phyloP scores from a whole-genome alignment of 2,113 vertebrate genomes.

The Herpetotheres cachinnans region DNA sequence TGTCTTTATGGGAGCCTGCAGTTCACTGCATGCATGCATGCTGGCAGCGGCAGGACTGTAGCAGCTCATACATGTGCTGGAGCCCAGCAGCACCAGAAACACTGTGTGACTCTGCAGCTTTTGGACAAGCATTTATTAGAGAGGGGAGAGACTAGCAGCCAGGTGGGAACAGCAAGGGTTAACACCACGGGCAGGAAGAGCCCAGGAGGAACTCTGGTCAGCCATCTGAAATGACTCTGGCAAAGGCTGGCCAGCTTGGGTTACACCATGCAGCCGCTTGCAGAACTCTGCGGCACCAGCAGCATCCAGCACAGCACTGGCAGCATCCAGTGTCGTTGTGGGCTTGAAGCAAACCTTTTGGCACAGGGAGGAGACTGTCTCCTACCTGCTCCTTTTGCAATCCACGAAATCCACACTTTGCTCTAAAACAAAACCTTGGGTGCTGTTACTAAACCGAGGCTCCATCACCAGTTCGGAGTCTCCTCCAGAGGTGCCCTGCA shows the following conservation, averaged over 20 bases:
- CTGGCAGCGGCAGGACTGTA: not conserved
- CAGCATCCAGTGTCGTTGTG: not conserved
- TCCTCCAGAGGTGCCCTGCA: not conserved
- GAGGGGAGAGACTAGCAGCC: not conserved
- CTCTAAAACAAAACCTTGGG: not conserved
- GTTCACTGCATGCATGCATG: accelerated
- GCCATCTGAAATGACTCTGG: constrained; percentile 28
- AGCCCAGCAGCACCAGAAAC: not conserved
- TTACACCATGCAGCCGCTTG: not conserved
- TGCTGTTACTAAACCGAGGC: not conserved
- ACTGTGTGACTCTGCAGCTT: not conserved
- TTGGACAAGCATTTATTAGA: not conserved
- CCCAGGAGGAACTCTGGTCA: not conserved
- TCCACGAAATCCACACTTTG: not conserved
- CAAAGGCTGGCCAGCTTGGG: not conserved
- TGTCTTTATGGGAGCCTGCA: not conserved
- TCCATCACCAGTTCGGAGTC: not conserved
- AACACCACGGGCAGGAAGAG: not conserved
- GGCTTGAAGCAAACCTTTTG: not conserved
- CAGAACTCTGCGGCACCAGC: not conserved
- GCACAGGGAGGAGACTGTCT: not conserved
- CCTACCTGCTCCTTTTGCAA: not conserved
- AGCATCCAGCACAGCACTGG: not conserved
- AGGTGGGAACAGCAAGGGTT: not conserved
- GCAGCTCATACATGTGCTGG: accelerated